Base-by-base conservation (phyloP, 2,113 vertebrate genomes). In the Acanthisitta chloris region DNA sequence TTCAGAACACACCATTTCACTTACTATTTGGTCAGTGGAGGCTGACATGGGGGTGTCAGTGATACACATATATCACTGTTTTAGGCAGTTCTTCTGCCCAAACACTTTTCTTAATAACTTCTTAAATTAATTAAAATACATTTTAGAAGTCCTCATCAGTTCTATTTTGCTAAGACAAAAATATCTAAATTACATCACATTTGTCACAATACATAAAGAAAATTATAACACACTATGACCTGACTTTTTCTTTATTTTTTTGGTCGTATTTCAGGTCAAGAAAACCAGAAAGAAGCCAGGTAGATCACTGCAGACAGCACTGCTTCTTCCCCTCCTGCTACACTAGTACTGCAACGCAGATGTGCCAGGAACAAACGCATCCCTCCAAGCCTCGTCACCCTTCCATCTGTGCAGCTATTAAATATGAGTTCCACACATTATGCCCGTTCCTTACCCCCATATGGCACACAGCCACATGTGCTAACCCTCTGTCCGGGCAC, bases 11-110 rank as follows among this genome's bases (percentile, higher is more conserved):
- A 26, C 4, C 15, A n/a, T 67, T 61, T 77, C 51, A 65, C 12
- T 42, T 42, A 45, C 10, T 69, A 69, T 77, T 51, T 88, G 36
- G 34, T 31, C 51, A n/a, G 25, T 29, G 38, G 11, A 61, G 24
- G 16, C 8, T 77, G 62, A 66, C 10, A 25, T 36, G 38, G 14
- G 54, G 55, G 28, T 24, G 29, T 52, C n/a, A n/a, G n/a, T n/a
- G n/a, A n/a, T n/a, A 46, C 0, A 1, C 14, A 9, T 28, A 4
- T 42, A 43, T 43, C 28, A 17, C 29, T 31, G 4, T 45, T 38
- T 90, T 48, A 57, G 2, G 33, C 17, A 17, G 2, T 48, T 45
- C 38, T 87, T 74, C 46, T 57, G 33, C 49, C 9, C 28, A 49
- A 81, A 79, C 3, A 15, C 10, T 79, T 67, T 33, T 31, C 26